Base-by-base conservation (phyloP, 2,888 invertebrate species). In the Andrena minutula region DNA sequence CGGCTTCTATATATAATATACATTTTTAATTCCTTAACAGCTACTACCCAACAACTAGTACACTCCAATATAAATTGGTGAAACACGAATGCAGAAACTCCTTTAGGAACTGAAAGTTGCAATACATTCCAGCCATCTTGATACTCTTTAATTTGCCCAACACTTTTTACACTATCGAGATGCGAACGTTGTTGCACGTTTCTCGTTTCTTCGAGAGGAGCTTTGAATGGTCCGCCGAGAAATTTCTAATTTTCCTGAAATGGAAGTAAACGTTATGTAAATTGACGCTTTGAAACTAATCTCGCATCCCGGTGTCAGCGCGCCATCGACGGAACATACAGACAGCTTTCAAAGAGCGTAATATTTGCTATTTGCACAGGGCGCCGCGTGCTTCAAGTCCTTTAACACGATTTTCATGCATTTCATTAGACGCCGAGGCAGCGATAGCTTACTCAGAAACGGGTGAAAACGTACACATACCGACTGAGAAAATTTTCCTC, bases 241-340 rank as follows among this genome's bases (percentile, higher is more conserved):
- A 65, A 58, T 58, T 65, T 61, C 63, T 72, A 41, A 63, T 63
- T 72, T 72, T 10, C 51, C 65, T 51, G 26, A 65, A 65, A 35
- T 61, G 69, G 61, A 68, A 66, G 47, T 75, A 65, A 66, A 30
- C 60, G 47, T 66, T 63, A 63, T 63, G 65, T 66, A 75, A 75
- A 75, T 66, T 28, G 61, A 41, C 28, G 51, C 63, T 63, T 68
- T 35, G 53, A 69, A 63, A 63, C 61, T 63, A 69, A 75, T 75
- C 63, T 69, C n/a, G 53, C 32, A 30, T 47, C 32, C 41, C 16
- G 23, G 49, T 53, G 64, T 58, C 35, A 35, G 23, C n/a, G 58
- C 41, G 53, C 23, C 23, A 58, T 65, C 47, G 47, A 65, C 35
- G 35, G 16, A 30, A 49, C 49, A 28, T 28, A n/a, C 26, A 47